A percentile compares a stretch with the other conserved stretches of the same genome.
These are phyloP conservation scores for Cataglyphis hispanica DNA, from an alignment of 1,140 invertebrate genomes.

Conservation along the genomic window DNA sequence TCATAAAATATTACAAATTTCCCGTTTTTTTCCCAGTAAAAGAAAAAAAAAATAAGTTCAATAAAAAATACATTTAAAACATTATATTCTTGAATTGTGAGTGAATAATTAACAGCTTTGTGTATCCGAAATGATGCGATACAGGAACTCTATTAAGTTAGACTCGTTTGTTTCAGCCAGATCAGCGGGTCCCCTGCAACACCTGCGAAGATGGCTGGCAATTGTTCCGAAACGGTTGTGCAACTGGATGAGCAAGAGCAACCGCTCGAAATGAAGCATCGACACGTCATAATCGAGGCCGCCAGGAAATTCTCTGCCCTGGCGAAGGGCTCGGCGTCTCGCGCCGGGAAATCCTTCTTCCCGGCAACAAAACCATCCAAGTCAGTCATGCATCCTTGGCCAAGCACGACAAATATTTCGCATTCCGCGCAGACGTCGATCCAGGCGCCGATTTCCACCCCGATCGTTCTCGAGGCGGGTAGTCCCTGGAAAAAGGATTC, in stretches of 20 bases:
- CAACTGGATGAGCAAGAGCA: constrained; percentile 81
- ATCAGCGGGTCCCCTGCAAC: constrained; percentile 81
- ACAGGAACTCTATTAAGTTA: constrained; percentile 77
- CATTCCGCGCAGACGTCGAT: neutral
- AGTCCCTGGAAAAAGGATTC: constrained; percentile 41
- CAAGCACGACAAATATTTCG: constrained; percentile 81
- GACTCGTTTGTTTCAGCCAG: constrained; percentile 85
- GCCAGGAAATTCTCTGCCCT: constrained; percentile 78
- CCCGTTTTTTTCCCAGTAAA: neutral
- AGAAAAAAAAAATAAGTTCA: too few relatives aligned
- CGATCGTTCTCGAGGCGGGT: neutral
- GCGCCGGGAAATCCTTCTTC: constrained; percentile 79
- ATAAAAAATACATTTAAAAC: neutral
- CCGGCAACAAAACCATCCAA: constrained; percentile 70
- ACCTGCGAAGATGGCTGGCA: constrained; percentile 79
- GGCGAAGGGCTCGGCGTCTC: constrained; percentile 66
- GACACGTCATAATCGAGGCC: constrained; percentile 71
- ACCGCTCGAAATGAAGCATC: constrained; percentile 68
- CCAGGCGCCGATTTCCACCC: constrained; percentile 14
- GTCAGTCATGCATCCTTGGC: constrained; percentile 79
- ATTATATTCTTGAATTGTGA: too few relatives aligned
- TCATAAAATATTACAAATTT: neutral
- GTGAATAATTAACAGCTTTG: too few relatives aligned
- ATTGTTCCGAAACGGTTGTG: constrained; percentile 82
- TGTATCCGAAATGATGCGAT: too few relatives aligned